These are phyloP conservation scores for Parazoanthus darwini DNA, from an alignment of 92 coral and sea anemone species.

Conservation along the genomic window DNA sequence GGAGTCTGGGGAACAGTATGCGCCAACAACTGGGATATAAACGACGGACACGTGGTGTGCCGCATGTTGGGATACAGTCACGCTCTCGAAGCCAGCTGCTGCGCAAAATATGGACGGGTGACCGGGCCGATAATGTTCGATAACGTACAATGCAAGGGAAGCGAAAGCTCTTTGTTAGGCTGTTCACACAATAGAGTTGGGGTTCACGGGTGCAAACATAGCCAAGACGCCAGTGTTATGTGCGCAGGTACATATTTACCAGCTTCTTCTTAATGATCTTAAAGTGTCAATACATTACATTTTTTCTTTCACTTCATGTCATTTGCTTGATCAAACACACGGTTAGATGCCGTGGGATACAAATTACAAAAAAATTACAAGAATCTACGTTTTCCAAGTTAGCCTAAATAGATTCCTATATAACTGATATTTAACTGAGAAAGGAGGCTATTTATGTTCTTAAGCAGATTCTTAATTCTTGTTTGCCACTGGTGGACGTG, in stretches of 20 bases:
- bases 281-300: background rate
- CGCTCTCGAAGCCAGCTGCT: background rate
- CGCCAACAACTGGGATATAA: background rate
- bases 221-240: background rate
- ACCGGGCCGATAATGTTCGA: slow-evolving; percentile 10
- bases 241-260: slow-evolving; percentile 2
- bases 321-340: background rate
- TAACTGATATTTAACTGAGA: too few relatives aligned
- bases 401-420: too few relatives aligned
- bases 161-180: background rate
- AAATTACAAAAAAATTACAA: too few relatives aligned
- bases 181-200: slow-evolving; percentile 10
- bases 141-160: slow-evolving; percentile 25
- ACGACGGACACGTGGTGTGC: slow-evolving; percentile 22
- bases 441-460: too few relatives aligned
- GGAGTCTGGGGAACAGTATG: background rate
- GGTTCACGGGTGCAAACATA: background rate
- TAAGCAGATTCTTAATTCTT: too few relatives aligned
- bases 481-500: too few relatives aligned
- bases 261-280: background rate
- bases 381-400: too few relatives aligned
- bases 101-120: slow-evolving; percentile 3
- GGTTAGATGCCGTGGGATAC: too few relatives aligned
- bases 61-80: slow-evolving; percentile 16
- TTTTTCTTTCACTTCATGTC: background rate